Base-by-base conservation (phyloP, 2,113 vertebrate species). In the Ibidorhyncha struthersii region DNA sequence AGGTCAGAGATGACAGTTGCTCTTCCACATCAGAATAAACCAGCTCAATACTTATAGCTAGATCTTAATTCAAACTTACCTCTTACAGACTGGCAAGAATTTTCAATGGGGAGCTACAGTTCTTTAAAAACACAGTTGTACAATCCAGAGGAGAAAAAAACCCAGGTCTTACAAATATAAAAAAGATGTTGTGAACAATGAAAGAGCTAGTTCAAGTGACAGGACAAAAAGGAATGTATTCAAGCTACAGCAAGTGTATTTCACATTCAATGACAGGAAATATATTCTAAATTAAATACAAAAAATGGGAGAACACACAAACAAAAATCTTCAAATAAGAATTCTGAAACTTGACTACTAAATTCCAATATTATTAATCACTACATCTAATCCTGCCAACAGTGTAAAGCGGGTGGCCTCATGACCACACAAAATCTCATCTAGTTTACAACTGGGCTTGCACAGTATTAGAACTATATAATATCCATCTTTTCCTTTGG, bases 231-330 rank as follows among this genome's bases (percentile, higher is more conserved):
- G 43, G 70, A 91, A 86, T 91, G 86, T 92, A 87, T 88, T 90
- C 88, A 96, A 90, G 67, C 63, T 93, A 88, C 50, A 89, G 76
- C 45, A 92, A 86, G 65, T 59, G 29, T 65, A 82, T 82, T 95
- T 95, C 83, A 85, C 78, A 91, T 94, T 95, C 84, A 95, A n/a
- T 91, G 74, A 73, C 61, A 87, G 80, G 50, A 86, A 84, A 73
- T 81, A 59, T 50, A 88, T 19, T 94, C 32, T 74, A 92, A 88
- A 73, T 58, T 49, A 83, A 90, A 94, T 36, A 85, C 29, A 79
- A 40, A 63, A 73, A 72, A 52, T 50, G 34, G 17, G 22, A 78
- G 20, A 72, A 91, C 21, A 15, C 30, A 67, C 29, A 71, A 79
- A 69, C 18, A 71, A 62, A 70, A 53, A 69, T 27, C 11, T 65